Percentiles rank a stretch among this genome's conserved stretches.
phyloP scores from a whole-genome alignment of 2,113 vertebrate genomes.

The Malaclemys terrapin region DNA sequence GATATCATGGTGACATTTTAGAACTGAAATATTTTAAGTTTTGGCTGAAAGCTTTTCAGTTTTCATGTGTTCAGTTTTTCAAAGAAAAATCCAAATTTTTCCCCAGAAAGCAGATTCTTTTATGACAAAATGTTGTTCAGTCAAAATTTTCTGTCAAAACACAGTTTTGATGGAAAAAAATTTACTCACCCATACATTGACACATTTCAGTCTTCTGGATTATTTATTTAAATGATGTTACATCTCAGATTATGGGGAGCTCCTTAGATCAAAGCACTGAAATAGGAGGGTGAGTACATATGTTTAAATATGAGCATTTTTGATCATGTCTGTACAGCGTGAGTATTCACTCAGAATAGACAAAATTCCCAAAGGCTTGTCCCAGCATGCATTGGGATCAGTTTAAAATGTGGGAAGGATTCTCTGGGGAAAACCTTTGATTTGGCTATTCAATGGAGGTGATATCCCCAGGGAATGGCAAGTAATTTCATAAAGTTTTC shows the following conservation, averaged over 20 bases:
- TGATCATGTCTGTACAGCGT: not conserved
- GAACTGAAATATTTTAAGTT: not conserved
- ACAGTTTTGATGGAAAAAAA: not conserved
- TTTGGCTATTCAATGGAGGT: not conserved
- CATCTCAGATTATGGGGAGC: not conserved
- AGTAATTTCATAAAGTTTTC: not conserved
- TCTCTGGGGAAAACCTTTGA: accelerated
- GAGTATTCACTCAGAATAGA: not conserved
- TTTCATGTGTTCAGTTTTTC: not conserved
- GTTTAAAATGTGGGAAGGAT: not conserved
- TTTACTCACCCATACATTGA: not conserved
- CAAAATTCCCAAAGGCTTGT: not conserved
- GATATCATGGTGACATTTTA: not conserved
- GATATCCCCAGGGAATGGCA: not conserved
- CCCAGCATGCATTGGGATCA: not conserved
- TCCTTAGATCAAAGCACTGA: not conserved
- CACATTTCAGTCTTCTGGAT: not conserved
- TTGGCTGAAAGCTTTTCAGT: not conserved
- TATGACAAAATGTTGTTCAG: not conserved
- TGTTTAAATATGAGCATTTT: not conserved
- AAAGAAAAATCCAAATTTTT: not conserved
- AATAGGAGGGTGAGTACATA: not conserved
- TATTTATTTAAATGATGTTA: not conserved
- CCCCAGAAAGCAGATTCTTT: not conserved
- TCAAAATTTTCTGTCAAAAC: not conserved